Conservation (phyloP, 2,113 vertebrate species). For the Mormyrus lacerda region DNA sequence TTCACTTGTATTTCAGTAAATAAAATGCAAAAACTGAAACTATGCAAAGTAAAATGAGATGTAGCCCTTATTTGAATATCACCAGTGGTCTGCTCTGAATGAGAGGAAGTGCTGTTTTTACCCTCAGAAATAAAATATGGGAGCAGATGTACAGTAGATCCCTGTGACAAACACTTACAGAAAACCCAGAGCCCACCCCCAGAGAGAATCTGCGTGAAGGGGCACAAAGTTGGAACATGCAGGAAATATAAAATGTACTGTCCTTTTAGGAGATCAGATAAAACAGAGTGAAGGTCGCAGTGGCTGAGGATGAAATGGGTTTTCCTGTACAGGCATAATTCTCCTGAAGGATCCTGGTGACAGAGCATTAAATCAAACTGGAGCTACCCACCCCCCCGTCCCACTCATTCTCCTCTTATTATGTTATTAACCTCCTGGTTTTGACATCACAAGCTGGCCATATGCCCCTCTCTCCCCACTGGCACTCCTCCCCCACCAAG, state of each 20-base stretch:
- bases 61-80: neutral
- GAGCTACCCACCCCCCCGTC: neutral
- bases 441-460: neutral
- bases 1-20: neutral
- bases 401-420: neutral
- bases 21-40: neutral
- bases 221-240: neutral
- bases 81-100: neutral
- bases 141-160: neutral
- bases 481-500: neutral
- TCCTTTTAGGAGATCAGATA: neutral
- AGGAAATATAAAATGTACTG: neutral
- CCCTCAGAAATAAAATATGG: neutral
- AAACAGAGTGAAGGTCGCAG: neutral
- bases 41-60: neutral
- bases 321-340: constrained; percentile 5
- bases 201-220: neutral
- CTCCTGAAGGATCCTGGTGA: constrained; percentile 6
- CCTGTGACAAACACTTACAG: neutral
- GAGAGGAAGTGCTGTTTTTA: neutral
- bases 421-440: neutral
- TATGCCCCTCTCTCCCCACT: neutral
- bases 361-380: constrained; percentile 4
- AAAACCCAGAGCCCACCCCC: neutral
- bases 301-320: constrained; percentile 1